These are phyloP conservation scores for Mythimna albipuncta DNA, from an alignment of 2,888 invertebrate species.

Conservation along the genomic window DNA sequence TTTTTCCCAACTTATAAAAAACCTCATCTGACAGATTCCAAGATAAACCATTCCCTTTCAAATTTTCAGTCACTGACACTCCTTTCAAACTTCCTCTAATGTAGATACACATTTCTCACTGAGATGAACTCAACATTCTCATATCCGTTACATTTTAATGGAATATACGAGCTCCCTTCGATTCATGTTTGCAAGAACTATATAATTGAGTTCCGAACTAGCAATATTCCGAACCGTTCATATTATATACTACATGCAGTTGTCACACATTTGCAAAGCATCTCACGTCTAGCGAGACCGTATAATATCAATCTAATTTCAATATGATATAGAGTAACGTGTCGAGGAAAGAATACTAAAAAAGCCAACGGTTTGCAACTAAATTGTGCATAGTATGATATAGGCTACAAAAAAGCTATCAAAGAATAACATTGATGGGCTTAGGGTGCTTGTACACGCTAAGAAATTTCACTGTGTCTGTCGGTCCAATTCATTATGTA, in stretches of 20 bases:
- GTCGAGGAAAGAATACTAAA: slow-evolving; percentile 46
- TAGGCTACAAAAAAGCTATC: too few species aligned
- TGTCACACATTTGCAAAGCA: slow-evolving; percentile 28
- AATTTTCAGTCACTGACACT: too few species aligned
- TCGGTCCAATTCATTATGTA: too few species aligned
- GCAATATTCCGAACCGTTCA: slow-evolving; percentile 2
- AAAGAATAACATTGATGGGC: neutral
- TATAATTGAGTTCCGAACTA: slow-evolving; percentile 9
- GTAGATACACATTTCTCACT: too few species aligned
- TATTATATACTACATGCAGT: slow-evolving; percentile 8
- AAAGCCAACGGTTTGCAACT: neutral
- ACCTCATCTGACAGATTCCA: too few species aligned
- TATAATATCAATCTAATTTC: slow-evolving; percentile 48
- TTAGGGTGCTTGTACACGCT: too few species aligned
- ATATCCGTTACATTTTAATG: neutral
- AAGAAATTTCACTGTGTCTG: too few species aligned
- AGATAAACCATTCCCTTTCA: too few species aligned
- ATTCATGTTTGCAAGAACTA: neutral
- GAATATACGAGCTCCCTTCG: neutral
- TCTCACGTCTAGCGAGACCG: slow-evolving; percentile 36
- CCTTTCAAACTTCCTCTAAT: too few species aligned
- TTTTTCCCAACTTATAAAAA: too few species aligned
- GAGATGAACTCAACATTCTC: too few species aligned
- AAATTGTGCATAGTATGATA: neutral
- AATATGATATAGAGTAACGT: slow-evolving; percentile 45